A percentile compares a stretch with the other conserved stretches of the same genome.
phyloP scores from a whole-genome alignment of 1,140 invertebrate genomes.

The Rhynchophorus ferrugineus region DNA sequence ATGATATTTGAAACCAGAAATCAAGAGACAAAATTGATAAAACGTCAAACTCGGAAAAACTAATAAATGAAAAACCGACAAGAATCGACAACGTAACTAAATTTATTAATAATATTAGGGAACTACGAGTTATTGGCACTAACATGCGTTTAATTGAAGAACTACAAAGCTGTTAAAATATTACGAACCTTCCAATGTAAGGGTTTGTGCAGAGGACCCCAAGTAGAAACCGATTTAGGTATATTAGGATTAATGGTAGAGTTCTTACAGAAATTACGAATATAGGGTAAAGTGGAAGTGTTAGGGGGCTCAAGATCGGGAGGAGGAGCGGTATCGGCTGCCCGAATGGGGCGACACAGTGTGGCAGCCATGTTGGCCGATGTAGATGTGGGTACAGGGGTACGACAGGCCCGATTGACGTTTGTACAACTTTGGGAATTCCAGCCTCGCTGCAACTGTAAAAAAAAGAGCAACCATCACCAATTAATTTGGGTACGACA shows the following conservation, averaged over 20 bases:
- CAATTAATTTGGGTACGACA: slow-evolving; percentile 18
- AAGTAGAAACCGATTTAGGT: slow-evolving; percentile 58
- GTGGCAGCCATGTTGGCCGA: slow-evolving; percentile 43
- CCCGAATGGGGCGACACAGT: slow-evolving; percentile 32
- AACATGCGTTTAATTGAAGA: slow-evolving; percentile 22
- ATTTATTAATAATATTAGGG: no score
- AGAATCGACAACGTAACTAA: no score
- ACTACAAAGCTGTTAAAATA: slow-evolving; percentile 29
- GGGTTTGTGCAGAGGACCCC: slow-evolving; percentile 58
- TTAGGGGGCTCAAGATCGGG: slow-evolving; percentile 35
- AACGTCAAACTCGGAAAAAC: no score
- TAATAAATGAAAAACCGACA: no score
- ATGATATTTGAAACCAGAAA: no score
- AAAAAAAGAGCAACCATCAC: slow-evolving; percentile 35
- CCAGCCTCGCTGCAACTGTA: slow-evolving; percentile 44
- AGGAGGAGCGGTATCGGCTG: slow-evolving; percentile 30
- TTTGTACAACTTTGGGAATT: slow-evolving; percentile 41
- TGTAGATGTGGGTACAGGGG: slow-evolving; percentile 36
- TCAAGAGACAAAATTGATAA: no score
- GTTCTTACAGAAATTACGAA: slow-evolving; percentile 47
- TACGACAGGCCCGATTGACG: slow-evolving; percentile 38
- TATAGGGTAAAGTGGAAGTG: slow-evolving; percentile 49
- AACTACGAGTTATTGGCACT: slow-evolving; percentile 2
- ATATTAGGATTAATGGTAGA: slow-evolving; percentile 50
- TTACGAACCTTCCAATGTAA: slow-evolving; percentile 60